phyloP scores from a whole-genome alignment of 2,888 invertebrate species.

The Monoplex corrugatus region DNA sequence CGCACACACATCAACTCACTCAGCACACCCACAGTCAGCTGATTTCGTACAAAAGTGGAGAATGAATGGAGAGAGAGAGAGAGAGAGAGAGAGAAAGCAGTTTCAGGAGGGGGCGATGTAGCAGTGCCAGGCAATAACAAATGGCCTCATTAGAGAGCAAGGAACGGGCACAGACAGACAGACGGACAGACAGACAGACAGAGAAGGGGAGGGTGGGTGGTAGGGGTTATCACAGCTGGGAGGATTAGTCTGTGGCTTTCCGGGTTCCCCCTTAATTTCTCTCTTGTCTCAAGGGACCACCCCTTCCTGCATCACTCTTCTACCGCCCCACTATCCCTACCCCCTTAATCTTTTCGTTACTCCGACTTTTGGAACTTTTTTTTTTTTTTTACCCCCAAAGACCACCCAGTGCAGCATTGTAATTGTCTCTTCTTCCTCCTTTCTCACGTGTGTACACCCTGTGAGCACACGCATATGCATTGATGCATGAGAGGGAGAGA shows the following conservation, averaged over 20 bases:
- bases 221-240: background rate
- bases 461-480: too few relatives aligned
- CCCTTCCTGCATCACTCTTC: too few relatives aligned
- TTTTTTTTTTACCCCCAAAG: too few relatives aligned
- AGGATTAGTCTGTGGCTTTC: background rate
- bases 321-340: background rate
- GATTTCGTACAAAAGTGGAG: too few relatives aligned
- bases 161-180: background rate
- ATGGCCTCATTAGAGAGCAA: conserved; percentile 9
- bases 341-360: background rate
- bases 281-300: background rate
- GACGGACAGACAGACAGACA: too few relatives aligned
- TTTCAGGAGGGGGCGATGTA: background rate
- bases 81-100: conserved; percentile 30
- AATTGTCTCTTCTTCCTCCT: too few relatives aligned
- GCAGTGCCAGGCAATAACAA: background rate
- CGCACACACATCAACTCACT: too few relatives aligned
- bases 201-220: background rate
- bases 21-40: too few relatives aligned
- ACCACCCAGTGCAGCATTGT: too few relatives aligned
- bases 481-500: background rate
- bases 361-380: background rate
- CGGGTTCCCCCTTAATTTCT: background rate
- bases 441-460: too few relatives aligned
- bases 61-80: conserved; percentile 3